These are phyloP conservation scores for Acronicta alni DNA, from an alignment of 2,888 invertebrate species.

Conservation along the genomic window DNA sequence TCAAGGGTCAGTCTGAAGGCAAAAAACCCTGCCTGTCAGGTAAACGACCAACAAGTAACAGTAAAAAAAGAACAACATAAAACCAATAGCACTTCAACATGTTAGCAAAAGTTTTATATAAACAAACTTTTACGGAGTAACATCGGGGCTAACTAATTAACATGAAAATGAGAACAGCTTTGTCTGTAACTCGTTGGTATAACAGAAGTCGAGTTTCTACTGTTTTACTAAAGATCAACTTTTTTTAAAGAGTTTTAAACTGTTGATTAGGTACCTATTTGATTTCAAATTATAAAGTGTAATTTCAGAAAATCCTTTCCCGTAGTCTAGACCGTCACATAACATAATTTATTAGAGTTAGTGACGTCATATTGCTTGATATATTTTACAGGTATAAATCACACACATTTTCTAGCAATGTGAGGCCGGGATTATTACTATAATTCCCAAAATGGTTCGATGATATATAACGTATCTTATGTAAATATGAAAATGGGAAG, in stretches of 20 bases:
- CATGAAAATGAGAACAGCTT: conserved; percentile 46
- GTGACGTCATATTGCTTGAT: too few species aligned
- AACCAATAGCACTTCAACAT: conserved; percentile 21
- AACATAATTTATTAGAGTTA: too few species aligned
- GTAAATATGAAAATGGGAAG: too few species aligned
- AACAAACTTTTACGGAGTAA: conserved; percentile 28
- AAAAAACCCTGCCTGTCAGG: too few species aligned
- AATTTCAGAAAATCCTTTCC: too few species aligned
- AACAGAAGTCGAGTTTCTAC: conserved; percentile 30
- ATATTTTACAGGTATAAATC: too few species aligned
- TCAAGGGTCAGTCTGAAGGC: too few species aligned
- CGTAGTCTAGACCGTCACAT: too few species aligned
- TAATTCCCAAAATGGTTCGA: too few species aligned
- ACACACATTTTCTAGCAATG: too few species aligned
- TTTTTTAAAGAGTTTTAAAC: conserved; percentile 24
- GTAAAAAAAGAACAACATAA: conserved; percentile 15
- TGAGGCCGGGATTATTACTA: too few species aligned
- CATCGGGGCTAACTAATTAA: conserved; percentile 39
- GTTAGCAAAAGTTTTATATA: conserved; percentile 20
- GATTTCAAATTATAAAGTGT: neutral
- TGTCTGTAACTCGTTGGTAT: conserved; percentile 39
- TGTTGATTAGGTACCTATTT: conserved; percentile 18
- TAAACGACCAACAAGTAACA: neutral
- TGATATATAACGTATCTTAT: too few species aligned
- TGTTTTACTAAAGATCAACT: conserved; percentile 26